A percentile compares a stretch with the other conserved stretches of the same genome.
Conservation (phyloP, 2,888 invertebrate species). For the Plemyria rubiginata region DNA sequence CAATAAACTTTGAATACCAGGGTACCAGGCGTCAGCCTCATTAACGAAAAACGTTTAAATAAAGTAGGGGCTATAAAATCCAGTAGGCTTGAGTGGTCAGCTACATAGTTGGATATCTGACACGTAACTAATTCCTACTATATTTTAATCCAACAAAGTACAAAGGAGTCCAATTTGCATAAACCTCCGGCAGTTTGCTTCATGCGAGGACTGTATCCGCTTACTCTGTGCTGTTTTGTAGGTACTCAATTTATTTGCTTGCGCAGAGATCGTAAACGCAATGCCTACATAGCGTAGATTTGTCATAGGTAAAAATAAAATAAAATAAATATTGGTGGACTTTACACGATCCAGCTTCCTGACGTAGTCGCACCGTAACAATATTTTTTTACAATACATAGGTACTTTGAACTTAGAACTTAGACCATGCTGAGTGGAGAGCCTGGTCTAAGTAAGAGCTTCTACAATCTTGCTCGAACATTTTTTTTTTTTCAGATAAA, state of each 20-base stretch:
- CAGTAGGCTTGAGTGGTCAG: conserved; percentile 64
- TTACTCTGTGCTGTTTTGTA: conserved; percentile 75
- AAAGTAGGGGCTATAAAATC: conserved; percentile 72
- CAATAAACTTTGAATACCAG: neutral
- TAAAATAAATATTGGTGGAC: no score
- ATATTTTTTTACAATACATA: neutral
- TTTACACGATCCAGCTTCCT: neutral
- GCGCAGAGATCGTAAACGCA: conserved; percentile 44
- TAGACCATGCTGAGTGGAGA: no score
- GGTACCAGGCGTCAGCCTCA: conserved; percentile 40
- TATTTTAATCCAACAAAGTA: conserved; percentile 82
- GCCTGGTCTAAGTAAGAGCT: no score
- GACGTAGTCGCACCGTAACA: neutral
- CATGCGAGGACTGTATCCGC: conserved; percentile 80
- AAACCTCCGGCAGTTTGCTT: conserved; percentile 81
- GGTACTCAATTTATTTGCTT: conserved; percentile 77
- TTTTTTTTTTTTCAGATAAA: no score
- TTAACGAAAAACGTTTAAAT: conserved; percentile 60
- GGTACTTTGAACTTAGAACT: no score
- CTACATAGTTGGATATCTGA: conserved; percentile 76
- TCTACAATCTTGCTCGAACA: no score
- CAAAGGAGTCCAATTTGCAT: conserved; percentile 84
- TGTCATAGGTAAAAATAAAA: no score
- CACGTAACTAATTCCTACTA: conserved; percentile 83
- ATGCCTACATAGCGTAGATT: conserved; percentile 29